These are phyloP conservation scores for Aphodius sticticus DNA, from an alignment of 2,888 invertebrate genomes.

Conservation along the genomic window DNA sequence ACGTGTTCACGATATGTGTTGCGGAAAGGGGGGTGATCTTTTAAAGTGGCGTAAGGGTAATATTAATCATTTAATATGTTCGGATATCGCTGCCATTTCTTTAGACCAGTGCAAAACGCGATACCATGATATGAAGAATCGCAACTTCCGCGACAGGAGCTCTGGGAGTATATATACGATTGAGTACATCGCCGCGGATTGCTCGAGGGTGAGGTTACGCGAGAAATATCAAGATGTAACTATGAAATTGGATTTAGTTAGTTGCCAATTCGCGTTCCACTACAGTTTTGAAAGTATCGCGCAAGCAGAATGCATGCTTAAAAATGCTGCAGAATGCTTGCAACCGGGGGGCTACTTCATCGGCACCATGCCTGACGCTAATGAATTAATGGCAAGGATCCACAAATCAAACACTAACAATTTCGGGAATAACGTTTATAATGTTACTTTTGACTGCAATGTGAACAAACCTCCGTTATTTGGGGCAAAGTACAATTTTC, in stretches of 20 bases:
- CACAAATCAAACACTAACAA: constrained; percentile 65
- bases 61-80: constrained; percentile 85
- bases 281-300: constrained; percentile 91
- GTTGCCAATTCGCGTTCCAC: constrained; percentile 98
- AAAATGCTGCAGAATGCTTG: constrained; percentile 90
- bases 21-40: constrained; percentile 98
- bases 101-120: constrained; percentile 89
- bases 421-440: constrained; percentile 84
- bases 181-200: constrained; percentile 92
- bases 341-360: constrained; percentile 93
- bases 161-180: constrained; percentile 72
- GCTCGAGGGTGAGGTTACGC: constrained; percentile 82
- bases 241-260: constrained; percentile 85
- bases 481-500: constrained; percentile 96
- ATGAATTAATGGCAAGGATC: constrained; percentile 84
- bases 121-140: constrained; percentile 73
- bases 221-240: constrained; percentile 81
- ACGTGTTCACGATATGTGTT: constrained; percentile 91
- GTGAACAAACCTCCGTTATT: constrained; percentile 80
- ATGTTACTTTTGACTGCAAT: constrained; percentile 76
- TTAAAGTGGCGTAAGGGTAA: constrained; percentile 92
- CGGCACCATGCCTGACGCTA: constrained; percentile 94
- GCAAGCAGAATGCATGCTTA: constrained; percentile 92
- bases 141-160: constrained; percentile 48
- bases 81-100: constrained; percentile 93